A percentile compares a stretch with the other conserved stretches of the same genome.
Evolutionary conservation across 37 sponge, comb jelly and placozoan genomes (phyloP).

Genomic region (Cliona cf. orientalis): DNA sequence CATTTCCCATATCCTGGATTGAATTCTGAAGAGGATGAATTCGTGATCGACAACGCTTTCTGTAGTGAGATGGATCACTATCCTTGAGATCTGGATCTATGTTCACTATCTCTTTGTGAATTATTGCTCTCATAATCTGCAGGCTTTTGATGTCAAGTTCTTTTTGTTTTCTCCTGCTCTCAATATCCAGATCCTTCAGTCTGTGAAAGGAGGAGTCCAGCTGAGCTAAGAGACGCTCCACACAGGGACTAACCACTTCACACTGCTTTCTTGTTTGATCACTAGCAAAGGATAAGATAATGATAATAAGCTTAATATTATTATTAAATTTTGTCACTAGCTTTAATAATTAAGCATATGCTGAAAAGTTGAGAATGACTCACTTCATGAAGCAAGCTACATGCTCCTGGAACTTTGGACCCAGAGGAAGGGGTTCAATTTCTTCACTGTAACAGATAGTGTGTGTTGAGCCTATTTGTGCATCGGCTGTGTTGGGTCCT

Average conservation of each 20-base stretch:
- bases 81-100: slow-evolving; percentile 70
- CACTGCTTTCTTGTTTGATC: neutral
- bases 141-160: slow-evolving; percentile 58
- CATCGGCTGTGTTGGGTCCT: slow-evolving; percentile 52
- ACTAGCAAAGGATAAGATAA: no score
- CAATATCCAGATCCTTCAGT: neutral
- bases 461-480: slow-evolving; percentile 18
- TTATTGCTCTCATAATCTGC: slow-evolving; percentile 67
- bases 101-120: slow-evolving; percentile 74
- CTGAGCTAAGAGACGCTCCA: slow-evolving; percentile 9
- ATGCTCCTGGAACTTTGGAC: slow-evolving; percentile 63
- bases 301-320: no score
- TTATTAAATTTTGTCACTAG: no score
- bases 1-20: slow-evolving; percentile 50
- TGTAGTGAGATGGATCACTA: slow-evolving; percentile 29
- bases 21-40: slow-evolving; percentile 49
- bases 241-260: neutral
- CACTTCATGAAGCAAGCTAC: slow-evolving; percentile 21
- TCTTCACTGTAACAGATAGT: no score
- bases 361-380: no score
- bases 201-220: slow-evolving; percentile 19
- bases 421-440: slow-evolving; percentile 62
- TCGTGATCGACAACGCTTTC: neutral
- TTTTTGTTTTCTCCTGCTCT: slow-evolving; percentile 9
- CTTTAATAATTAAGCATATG: no score